Evolutionary conservation across 2,888 invertebrate species (phyloP), one percentile per base, ranked within the genome.

Genomic region (Rhamphomyia laevipes): DNA sequence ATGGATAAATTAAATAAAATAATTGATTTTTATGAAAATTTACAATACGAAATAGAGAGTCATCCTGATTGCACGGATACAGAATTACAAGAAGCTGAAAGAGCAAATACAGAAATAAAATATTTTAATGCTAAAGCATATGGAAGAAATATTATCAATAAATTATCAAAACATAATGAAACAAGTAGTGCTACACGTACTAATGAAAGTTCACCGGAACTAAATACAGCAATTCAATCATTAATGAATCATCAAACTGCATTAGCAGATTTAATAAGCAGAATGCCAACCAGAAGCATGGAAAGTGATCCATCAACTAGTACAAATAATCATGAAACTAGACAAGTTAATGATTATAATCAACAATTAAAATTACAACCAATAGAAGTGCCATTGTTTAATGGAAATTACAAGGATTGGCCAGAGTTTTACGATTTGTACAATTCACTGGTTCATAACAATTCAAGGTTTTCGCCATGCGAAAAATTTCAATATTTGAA

Each of bases 401-500:
- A 13, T 33, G 33, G 33, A 33, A 33, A 33, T 13, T 33, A 33
- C n/a, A 33, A n/a, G 5, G n/a, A 33, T 7, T 27, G 23, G 23
- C 23, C 23, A 6, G 23, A 27, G 2, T 27, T 27, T 27, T 27
- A n/a, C 9, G 12, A 33, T 13, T 6, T 33, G 1, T 33, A 4
- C 13, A 33, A 33, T 3, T n/a, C 13, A 1, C 9, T 33, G 6
- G n/a, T 33, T 13, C 33, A 33, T n/a, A 33, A 33, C n/a, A 33
- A 13, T 33, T 13, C 10, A 33, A 10, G n/a, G 6, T 7, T 33
- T n/a, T 7, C 33, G n/a, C 13, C 33, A 13, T 33, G 33, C 17
- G 45, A 50, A 45, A 47, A 51, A 21, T 21, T 51, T 2, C 21
- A 51, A 31, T 45, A 17, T 38, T 38, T 48, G 1, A 45, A 30